Evolutionary conservation across 2,113 vertebrate genomes (phyloP), one percentile per base, ranked within the genome.

Genomic region (Callipepla californica): DNA sequence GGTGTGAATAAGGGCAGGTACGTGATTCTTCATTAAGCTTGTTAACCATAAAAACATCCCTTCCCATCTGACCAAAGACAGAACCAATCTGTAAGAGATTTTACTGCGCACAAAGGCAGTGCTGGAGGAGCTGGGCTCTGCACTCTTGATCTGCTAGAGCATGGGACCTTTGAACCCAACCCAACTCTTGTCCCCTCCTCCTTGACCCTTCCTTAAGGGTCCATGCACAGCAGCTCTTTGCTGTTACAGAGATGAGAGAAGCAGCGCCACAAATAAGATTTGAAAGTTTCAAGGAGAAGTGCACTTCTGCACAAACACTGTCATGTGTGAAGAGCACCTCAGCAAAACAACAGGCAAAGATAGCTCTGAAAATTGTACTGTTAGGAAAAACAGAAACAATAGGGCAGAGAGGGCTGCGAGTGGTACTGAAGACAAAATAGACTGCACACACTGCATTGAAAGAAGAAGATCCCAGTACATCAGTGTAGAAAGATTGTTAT

Each of bases 341-440:
- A 87, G 28, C 38, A 38, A 20, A 91, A 32, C 6, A 59, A 48
- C 0, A 0, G 18, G 57, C 16, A 87, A 67, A 61, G 42, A 4
- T 19, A 85, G 11, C n/a, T 91, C 62, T 61, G 51, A 50, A 76
- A 88, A 70, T 2, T 8, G 50, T 25, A 25, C 45, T 69, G 20
- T 22, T 26, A 73, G 25, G 79, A 91, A 82, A 78, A 59, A 10
- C 28, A 93, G 70, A 84, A 94, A 34, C 17, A 13, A 88, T 57
- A 94, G 0, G 4, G 48, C 44, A 88, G 57, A 92, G 66, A 91
- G 85, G 67, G 32, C 47, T 63, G 21, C 22, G 42, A 75, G 47
- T 47, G 32, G 68, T 68, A 80, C 61, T 81, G 73, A 51, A 90
- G 68, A 91, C 74, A 88, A 85, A 77, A 59, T 62, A 80, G 45